phyloP scores from a whole-genome alignment of 2,113 vertebrate species.

The Oryzias curvinotus region DNA sequence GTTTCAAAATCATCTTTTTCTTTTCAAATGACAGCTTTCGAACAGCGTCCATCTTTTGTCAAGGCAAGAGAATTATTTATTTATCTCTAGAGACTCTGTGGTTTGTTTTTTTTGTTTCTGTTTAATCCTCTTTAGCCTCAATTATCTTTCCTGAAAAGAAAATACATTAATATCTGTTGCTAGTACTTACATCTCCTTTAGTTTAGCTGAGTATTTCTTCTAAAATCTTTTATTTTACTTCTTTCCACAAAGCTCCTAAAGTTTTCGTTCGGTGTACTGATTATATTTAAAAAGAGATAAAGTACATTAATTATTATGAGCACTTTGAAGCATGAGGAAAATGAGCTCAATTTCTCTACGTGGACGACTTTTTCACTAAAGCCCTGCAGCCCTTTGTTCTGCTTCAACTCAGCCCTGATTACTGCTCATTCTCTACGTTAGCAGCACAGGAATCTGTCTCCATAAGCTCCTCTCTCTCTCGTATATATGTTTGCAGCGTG shows the following conservation, averaged over 20 bases:
- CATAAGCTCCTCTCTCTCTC: conserved; percentile 4
- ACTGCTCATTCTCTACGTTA: not conserved
- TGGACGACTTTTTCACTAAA: not conserved
- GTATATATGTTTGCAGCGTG: conserved; percentile 18
- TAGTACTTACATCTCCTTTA: too few species aligned
- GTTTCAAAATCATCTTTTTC: not conserved
- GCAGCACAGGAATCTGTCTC: conserved; percentile 2
- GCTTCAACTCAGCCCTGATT: not conserved
- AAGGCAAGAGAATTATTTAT: too few species aligned
- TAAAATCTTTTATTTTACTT: too few species aligned
- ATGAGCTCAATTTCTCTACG: not conserved
- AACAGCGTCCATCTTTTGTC: too few species aligned
- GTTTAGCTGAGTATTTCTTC: not conserved
- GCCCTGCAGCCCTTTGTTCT: not conserved
- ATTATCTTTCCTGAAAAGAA: too few species aligned
- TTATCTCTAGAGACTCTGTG: too few species aligned
- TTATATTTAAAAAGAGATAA: not conserved
- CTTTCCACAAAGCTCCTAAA: too few species aligned
- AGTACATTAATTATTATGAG: not conserved
- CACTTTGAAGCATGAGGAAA: not conserved
- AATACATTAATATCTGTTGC: too few species aligned
- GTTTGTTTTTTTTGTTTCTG: too few species aligned
- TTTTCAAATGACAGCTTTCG: too few species aligned
- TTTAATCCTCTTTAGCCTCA: too few species aligned
- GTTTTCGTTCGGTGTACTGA: too few species aligned